A percentile compares a stretch with the other conserved stretches of the same genome.
Conservation (phyloP, 2,113 vertebrate species). For the Naja naja region DNA sequence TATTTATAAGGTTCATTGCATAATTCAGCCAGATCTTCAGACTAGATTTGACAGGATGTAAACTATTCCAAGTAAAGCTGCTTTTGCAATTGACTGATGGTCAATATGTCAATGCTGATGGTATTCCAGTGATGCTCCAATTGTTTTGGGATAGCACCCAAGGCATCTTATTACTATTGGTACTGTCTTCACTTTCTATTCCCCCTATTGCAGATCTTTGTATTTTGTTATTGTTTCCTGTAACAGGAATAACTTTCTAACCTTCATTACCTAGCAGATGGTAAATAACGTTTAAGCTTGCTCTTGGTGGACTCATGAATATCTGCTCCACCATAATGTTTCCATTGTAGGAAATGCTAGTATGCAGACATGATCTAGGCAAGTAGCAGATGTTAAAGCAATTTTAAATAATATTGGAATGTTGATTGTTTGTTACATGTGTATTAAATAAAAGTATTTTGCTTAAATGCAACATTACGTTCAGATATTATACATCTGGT, state of each 20-base stretch:
- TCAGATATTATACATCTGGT: constrained; percentile 3
- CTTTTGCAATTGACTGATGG: background rate
- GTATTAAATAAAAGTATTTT: background rate
- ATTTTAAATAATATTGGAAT: background rate
- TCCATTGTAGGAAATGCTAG: background rate
- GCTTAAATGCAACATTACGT: background rate
- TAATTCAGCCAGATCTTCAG: background rate
- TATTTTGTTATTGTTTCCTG: background rate
- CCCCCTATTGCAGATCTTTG: background rate
- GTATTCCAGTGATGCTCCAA: background rate
- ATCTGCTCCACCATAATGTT: background rate
- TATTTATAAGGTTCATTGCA: background rate
- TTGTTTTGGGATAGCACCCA: background rate
- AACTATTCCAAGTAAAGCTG: background rate
- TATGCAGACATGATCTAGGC: background rate
- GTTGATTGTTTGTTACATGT: background rate
- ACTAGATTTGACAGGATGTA: background rate
- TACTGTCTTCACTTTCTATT: background rate
- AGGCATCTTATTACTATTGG: background rate
- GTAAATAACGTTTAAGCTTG: background rate
- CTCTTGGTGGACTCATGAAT: background rate
- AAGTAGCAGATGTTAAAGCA: background rate
- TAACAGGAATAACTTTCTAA: background rate
- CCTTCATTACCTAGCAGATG: background rate
- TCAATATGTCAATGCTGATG: background rate